These are phyloP conservation scores for Sinonovacula constricta DNA, from an alignment of 1,140 invertebrate species.

Conservation along the genomic window DNA sequence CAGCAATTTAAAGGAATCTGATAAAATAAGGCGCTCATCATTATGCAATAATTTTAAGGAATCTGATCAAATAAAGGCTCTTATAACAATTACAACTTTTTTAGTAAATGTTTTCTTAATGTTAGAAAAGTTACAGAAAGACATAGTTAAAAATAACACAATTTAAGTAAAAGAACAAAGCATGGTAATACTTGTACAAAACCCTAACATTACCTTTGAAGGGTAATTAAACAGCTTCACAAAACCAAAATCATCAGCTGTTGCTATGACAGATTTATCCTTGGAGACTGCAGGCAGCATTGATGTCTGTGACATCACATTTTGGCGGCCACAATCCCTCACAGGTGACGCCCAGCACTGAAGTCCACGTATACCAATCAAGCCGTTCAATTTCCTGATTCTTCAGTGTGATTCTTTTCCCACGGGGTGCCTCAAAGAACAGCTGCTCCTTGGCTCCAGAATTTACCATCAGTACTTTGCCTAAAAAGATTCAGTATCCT, in stretches of 20 bases:
- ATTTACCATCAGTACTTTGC: slow-evolving; percentile 78
- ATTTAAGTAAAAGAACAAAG: too few species aligned
- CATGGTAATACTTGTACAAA: too few species aligned
- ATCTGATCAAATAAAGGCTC: neutral
- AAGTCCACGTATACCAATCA: slow-evolving; percentile 76
- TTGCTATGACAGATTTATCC: slow-evolving; percentile 73
- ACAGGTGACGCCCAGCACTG: slow-evolving; percentile 75
- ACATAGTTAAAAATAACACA: too few species aligned
- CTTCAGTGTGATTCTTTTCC: slow-evolving; percentile 73
- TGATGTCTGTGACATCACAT: slow-evolving; percentile 79
- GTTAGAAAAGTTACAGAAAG: too few species aligned
- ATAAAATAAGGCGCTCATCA: too few species aligned
- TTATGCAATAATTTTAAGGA: too few species aligned
- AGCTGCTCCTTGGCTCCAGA: slow-evolving; percentile 78
- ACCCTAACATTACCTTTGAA: slow-evolving; percentile 72
- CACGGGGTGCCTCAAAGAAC: slow-evolving; percentile 78
- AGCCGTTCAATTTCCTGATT: slow-evolving; percentile 76
- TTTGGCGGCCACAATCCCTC: slow-evolving; percentile 79
- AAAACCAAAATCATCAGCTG: slow-evolving; percentile 79
- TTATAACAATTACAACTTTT: neutral
- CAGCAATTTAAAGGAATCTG: too few species aligned
- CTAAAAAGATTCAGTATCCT: too few species aligned
- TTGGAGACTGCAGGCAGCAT: slow-evolving; percentile 72
- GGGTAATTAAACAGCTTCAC: slow-evolving; percentile 79
- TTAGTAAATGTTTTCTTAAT: too few species aligned